Conservation (phyloP, 2,113 vertebrate genomes). For the Nycticryphes semicollaris region DNA sequence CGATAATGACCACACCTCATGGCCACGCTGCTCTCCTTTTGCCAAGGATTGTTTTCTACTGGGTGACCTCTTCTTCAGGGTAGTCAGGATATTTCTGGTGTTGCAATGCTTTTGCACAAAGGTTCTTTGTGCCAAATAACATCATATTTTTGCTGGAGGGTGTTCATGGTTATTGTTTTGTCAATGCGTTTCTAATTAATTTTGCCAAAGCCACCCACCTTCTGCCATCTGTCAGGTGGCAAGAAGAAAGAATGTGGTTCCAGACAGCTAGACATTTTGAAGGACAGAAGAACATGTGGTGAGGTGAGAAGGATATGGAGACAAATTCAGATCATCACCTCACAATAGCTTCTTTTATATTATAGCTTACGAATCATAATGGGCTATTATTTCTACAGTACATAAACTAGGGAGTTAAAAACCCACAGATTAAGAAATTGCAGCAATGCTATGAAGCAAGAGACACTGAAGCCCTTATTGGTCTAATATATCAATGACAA, state of each 20-base stretch:
- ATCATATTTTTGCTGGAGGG: not conserved
- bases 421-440: not conserved
- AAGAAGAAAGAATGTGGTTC: not conserved
- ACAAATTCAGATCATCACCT: not conserved
- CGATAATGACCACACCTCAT: not conserved
- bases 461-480: not conserved
- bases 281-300: not conserved
- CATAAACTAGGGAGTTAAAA: constrained; percentile 8
- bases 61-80: not conserved
- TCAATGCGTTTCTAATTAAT: not conserved
- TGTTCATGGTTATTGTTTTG: not conserved
- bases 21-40: not conserved
- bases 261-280: not conserved
- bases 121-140: not conserved
- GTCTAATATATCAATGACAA: not conserved
- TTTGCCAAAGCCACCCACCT: constrained; percentile 15
- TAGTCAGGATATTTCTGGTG: not conserved
- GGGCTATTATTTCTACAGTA: not conserved
- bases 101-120: not conserved
- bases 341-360: constrained; percentile 21
- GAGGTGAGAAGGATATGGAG: not conserved
- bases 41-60: not conserved
- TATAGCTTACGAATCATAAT: not conserved
- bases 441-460: not conserved
- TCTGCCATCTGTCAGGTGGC: not conserved